These are phyloP conservation scores for Illadopsis cleaveri DNA, from an alignment of 2,113 vertebrate species.

Conservation along the genomic window DNA sequence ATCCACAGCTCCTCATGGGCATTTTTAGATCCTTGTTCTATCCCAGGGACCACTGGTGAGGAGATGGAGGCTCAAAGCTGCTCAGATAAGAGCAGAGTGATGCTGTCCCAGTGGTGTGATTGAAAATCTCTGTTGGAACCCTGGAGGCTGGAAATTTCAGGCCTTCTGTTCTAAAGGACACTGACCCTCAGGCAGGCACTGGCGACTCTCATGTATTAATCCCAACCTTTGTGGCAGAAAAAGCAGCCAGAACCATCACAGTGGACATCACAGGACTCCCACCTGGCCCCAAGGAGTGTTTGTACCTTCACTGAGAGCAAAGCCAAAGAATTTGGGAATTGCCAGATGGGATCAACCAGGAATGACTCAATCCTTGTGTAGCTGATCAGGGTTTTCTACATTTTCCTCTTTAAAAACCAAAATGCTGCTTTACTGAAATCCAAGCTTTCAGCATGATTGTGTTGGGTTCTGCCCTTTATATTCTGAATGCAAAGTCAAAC, in stretches of 20 bases:
- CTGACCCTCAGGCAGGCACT: too few species aligned
- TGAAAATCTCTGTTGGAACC: neutral
- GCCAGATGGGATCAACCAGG: neutral
- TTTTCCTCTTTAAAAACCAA: neutral
- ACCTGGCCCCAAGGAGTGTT: neutral
- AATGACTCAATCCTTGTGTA: fast-evolving
- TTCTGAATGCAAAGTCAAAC: neutral
- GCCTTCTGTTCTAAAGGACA: too few species aligned
- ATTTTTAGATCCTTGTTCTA: neutral
- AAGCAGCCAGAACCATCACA: too few species aligned
- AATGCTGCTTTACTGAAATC: neutral
- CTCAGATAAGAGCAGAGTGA: fast-evolving
- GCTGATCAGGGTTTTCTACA: neutral
- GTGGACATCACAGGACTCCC: too few species aligned
- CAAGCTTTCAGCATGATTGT: neutral
- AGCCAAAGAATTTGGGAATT: neutral
- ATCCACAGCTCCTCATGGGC: fast-evolving
- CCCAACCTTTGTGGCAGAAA: too few species aligned
- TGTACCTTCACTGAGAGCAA: neutral
- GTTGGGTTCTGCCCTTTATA: neutral
- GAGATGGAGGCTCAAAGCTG: neutral
- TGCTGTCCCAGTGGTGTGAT: neutral
- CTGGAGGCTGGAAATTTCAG: too few species aligned
- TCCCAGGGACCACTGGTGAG: neutral
- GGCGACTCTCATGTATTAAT: too few species aligned